phyloP scores from a whole-genome alignment of 2,888 invertebrate genomes.

The Diaperis boleti region DNA sequence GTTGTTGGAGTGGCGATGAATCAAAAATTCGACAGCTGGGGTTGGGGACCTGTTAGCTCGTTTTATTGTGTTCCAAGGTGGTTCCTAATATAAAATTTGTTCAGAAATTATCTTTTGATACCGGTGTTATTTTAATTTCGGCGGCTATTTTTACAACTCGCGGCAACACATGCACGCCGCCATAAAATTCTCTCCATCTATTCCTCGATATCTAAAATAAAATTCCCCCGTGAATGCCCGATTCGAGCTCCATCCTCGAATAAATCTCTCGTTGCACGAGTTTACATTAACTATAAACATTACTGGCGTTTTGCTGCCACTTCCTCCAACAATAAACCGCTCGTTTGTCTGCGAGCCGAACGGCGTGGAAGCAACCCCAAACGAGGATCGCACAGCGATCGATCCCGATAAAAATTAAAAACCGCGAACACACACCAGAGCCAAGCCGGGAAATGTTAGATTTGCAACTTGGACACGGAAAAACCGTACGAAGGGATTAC shows the following conservation, averaged over 20 bases:
- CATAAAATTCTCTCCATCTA: too few species aligned
- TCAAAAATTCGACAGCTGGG: too few species aligned
- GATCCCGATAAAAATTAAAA: constrained; percentile 22
- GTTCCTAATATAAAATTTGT: not conserved
- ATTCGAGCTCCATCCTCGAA: not conserved
- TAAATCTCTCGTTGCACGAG: constrained; percentile 5
- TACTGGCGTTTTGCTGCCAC: not conserved
- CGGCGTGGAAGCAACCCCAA: constrained; percentile 3
- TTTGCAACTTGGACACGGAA: too few species aligned
- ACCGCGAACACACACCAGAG: constrained; percentile 9
- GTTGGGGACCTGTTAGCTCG: too few species aligned
- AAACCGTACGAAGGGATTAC: constrained; percentile 13
- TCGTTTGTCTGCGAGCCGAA: constrained; percentile 3
- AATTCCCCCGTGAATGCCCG: not conserved
- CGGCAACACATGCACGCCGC: too few species aligned
- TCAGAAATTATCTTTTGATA: not conserved
- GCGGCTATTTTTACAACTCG: not conserved
- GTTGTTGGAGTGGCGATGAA: too few species aligned
- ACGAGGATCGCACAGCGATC: constrained; percentile 9
- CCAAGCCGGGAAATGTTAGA: too few species aligned
- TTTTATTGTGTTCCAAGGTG: too few species aligned
- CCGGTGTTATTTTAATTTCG: not conserved
- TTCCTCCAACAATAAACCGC: constrained; percentile 9
- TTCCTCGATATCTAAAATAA: not conserved
- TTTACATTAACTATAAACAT: constrained; percentile 10